Conservation (phyloP, 1,140 invertebrate genomes). For the Aporrectodea caliginosa region DNA sequence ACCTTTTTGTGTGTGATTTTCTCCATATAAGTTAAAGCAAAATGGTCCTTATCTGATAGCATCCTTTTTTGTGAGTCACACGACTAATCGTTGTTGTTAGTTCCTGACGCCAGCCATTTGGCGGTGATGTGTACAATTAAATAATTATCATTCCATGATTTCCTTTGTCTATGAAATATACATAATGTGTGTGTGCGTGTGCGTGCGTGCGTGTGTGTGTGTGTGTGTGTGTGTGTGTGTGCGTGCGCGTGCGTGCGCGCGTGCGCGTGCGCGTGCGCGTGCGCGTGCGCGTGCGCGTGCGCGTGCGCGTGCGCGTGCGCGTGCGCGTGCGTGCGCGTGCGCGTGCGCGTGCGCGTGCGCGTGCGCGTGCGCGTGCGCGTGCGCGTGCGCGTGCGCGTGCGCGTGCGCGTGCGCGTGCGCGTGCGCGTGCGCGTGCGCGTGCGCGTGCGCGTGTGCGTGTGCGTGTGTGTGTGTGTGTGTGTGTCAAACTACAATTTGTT, state of each 20-base stretch:
- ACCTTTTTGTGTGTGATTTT: no score
- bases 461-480: constrained; percentile 1
- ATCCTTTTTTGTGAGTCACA: no score
- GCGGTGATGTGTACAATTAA: no score
- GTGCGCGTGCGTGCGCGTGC: constrained; percentile 9
- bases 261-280: constrained; percentile 9
- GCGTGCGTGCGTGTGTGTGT: constrained; percentile 9
- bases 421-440: constrained; percentile 9
- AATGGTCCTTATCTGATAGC: no score
- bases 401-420: neutral
- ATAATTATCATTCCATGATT: no score
- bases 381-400: constrained; percentile 9
- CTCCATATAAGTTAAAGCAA: no score
- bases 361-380: constrained; percentile 9
- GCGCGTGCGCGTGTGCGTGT: constrained; percentile 5
- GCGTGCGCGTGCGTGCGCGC: constrained; percentile 9
- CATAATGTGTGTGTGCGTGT: no score
- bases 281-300: constrained; percentile 9
- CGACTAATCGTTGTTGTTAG: no score
- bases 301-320: constrained; percentile 9
- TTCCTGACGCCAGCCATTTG: no score
- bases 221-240: constrained; percentile 10
- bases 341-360: constrained; percentile 9
- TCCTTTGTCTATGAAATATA: no score
- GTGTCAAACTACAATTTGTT: no score